Evolutionary conservation across 1,140 invertebrate species (phyloP), one percentile per base, ranked within the genome.

Genomic region (Brachionus paranguensis): DNA sequence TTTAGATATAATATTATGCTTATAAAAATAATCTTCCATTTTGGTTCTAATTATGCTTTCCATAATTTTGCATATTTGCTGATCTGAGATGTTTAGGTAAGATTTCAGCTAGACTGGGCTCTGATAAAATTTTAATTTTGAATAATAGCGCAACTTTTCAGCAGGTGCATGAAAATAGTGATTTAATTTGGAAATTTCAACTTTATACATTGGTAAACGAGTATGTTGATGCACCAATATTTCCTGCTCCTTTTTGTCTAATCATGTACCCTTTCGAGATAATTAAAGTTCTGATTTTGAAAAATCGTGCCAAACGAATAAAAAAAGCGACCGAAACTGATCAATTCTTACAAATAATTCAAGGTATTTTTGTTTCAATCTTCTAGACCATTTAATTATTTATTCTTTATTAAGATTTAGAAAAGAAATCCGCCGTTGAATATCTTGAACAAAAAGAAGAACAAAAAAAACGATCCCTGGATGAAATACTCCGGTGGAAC

Each of bases 31-130:
- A n/a, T n/a, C n/a, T n/a, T n/a, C n/a, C n/a, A n/a, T n/a, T n/a
- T n/a, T n/a, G n/a, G n/a, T n/a, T n/a, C n/a, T n/a, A n/a, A n/a
- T n/a, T n/a, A n/a, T n/a, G n/a, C n/a, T n/a, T n/a, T n/a, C n/a
- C n/a, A n/a, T n/a, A n/a, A n/a, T n/a, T n/a, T n/a, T n/a, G n/a
- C n/a, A n/a, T n/a, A n/a, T n/a, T n/a, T n/a, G n/a, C n/a, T n/a
- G n/a, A n/a, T n/a, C n/a, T n/a, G n/a, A n/a, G n/a, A n/a, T 89
- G 88, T 89, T 89, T 85, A 88, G 87, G 88, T 89, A 85, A 41
- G 84, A 11, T 29, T 65, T 12, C 1, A 14, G 14, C 17, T 14
- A 65, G 27, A 17, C n/a, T 20, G 2, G 6, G 5, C 10, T 74
- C 43, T 43, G 20, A 74, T 20, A n/a, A 37, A 70, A 12, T 33